Conservation (phyloP, 2,888 invertebrate species). For the Selenia dentaria region DNA sequence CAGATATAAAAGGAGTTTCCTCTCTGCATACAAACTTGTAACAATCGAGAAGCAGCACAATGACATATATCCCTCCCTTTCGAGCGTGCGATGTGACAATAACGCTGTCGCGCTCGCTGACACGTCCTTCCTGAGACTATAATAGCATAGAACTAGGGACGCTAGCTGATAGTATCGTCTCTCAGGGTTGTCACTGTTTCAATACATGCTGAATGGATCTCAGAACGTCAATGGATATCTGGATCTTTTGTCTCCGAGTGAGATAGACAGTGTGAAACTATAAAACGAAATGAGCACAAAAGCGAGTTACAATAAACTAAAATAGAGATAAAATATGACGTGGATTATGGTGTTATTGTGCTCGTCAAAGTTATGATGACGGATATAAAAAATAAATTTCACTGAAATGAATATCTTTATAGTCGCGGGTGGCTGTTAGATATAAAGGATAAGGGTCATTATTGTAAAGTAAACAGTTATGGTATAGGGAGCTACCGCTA, state of each 20-base stretch:
- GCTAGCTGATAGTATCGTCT: conserved; percentile 64
- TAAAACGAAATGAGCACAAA: conserved; percentile 3
- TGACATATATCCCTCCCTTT: conserved; percentile 69
- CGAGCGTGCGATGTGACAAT: conserved; percentile 62
- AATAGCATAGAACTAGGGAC: conserved; percentile 60
- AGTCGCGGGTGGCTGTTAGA: too few relatives aligned
- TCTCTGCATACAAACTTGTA: conserved; percentile 70
- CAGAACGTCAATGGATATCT: conserved; percentile 50
- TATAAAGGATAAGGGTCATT: too few relatives aligned
- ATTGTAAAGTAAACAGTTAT: too few relatives aligned
- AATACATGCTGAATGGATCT: conserved; percentile 40
- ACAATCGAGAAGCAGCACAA: conserved; percentile 75
- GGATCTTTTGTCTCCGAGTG: conserved; percentile 35
- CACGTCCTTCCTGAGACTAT: conserved; percentile 72
- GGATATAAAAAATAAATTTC: too few relatives aligned
- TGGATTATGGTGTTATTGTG: neutral
- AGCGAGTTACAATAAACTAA: conserved; percentile 1
- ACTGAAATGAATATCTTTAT: too few relatives aligned
- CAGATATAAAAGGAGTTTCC: conserved; percentile 64
- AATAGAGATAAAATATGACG: neutral
- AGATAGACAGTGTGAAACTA: conserved; percentile 18
- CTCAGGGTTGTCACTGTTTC: conserved; percentile 58
- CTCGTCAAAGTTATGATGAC: conserved; percentile 1
- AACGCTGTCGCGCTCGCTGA: conserved; percentile 71
- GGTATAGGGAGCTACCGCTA: too few relatives aligned